phyloP scores from a whole-genome alignment of 2,797 vertebrate genomes.

The Neopelma chrysocephalum region DNA sequence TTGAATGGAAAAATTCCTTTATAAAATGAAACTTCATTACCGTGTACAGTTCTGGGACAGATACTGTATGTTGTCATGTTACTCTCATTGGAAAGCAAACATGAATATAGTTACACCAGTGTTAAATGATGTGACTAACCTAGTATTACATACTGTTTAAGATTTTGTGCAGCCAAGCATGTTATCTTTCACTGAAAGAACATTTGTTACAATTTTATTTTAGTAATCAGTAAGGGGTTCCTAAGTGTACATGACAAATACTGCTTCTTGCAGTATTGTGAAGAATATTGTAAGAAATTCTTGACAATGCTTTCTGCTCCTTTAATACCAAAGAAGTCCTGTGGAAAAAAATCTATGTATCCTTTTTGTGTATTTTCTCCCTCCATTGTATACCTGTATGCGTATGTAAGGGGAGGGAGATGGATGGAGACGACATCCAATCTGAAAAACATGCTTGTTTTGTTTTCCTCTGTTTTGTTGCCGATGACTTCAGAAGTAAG shows the following conservation, averaged over 20 bases:
- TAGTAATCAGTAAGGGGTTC: neutral
- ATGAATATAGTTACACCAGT: neutral
- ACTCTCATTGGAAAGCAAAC: neutral
- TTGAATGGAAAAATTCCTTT: neutral
- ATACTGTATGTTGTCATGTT: neutral
- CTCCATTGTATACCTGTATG: neutral
- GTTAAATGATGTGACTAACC: neutral
- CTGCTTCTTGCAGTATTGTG: neutral
- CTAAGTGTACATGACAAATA: neutral
- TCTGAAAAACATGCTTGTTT: neutral
- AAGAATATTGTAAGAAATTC: neutral
- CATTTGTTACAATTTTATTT: neutral
- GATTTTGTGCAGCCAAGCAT: neutral
- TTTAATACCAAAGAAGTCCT: neutral
- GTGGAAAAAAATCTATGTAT: neutral
- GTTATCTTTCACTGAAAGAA: neutral
- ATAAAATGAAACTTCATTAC: neutral
- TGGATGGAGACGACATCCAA: neutral
- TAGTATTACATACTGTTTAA: neutral
- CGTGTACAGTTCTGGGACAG: neutral
- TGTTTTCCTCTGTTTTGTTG: neutral
- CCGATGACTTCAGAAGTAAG: neutral
- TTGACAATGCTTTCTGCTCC: neutral
- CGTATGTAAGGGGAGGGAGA: neutral
- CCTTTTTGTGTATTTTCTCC: neutral